Conservation (phyloP, 2,113 vertebrate species). For the Brachyhypopomus occidentalis region DNA sequence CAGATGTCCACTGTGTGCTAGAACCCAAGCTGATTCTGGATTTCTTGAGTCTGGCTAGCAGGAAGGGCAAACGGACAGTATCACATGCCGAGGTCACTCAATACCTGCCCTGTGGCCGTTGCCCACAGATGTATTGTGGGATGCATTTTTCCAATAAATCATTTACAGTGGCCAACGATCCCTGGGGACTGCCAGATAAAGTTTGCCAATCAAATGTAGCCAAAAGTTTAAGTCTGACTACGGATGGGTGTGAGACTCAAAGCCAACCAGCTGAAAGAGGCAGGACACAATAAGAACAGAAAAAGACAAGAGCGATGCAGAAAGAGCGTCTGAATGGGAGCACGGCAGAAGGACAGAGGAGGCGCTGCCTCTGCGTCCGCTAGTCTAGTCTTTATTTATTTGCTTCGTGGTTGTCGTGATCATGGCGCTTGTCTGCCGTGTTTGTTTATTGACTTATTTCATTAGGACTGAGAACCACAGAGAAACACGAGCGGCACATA, state of each 20-base stretch:
- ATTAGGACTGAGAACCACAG: slow-evolving; percentile 70
- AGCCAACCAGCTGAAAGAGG: slow-evolving; percentile 39
- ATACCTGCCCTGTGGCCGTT: slow-evolving; percentile 70
- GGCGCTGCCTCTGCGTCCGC: slow-evolving; percentile 44
- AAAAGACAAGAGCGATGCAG: slow-evolving; percentile 22
- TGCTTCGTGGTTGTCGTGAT: slow-evolving; percentile 49
- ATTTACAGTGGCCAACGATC: slow-evolving; percentile 71
- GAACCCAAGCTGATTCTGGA: too few relatives aligned
- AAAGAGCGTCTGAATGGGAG: slow-evolving; percentile 35
- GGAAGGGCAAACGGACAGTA: slow-evolving; percentile 60
- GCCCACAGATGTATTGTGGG: slow-evolving; percentile 74
- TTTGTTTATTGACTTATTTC: slow-evolving; percentile 75
- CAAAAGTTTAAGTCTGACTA: slow-evolving; percentile 72
- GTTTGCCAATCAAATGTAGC: slow-evolving; percentile 74
- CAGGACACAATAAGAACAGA: slow-evolving; percentile 28
- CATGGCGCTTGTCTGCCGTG: slow-evolving; percentile 60
- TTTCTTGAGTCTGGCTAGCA: slow-evolving; percentile 39
- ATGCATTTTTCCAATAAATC: slow-evolving; percentile 75
- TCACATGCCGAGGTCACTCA: slow-evolving; percentile 75
- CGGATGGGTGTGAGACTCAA: slow-evolving; percentile 67
- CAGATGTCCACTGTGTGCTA: too few relatives aligned
- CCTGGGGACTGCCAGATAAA: slow-evolving; percentile 71
- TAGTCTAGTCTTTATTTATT: slow-evolving; percentile 16
- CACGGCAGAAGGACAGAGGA: slow-evolving; percentile 60
- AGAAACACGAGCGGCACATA: slow-evolving; percentile 65